A percentile compares a stretch with the other conserved stretches of the same genome.
These are phyloP conservation scores for Drosophila emarginata DNA, from an alignment of 2,888 invertebrate genomes.

Conservation along the genomic window DNA sequence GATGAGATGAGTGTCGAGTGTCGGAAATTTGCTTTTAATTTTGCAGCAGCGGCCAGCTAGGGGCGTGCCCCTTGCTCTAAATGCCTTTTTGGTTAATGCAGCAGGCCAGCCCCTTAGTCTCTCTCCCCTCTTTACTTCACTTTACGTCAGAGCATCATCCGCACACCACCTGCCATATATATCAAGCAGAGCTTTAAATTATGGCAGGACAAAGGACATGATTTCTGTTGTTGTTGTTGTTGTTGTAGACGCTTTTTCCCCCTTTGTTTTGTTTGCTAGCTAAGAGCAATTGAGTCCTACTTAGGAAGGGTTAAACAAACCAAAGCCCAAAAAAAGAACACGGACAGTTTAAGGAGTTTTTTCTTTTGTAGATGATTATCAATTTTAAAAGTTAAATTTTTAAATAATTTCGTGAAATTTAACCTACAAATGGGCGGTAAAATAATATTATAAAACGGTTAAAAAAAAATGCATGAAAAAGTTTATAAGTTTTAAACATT, in stretches of 20 bases:
- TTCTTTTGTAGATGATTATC: background rate
- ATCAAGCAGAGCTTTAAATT: constrained; percentile 17
- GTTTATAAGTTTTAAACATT: too few relatives aligned
- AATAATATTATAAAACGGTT: background rate
- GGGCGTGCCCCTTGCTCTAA: constrained; percentile 47
- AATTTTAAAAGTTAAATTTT: background rate
- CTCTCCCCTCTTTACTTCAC: constrained; percentile 2
- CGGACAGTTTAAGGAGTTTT: background rate
- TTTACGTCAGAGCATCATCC: background rate
- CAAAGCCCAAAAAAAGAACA: background rate
- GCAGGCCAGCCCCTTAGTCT: constrained; percentile 20
- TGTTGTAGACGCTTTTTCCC: constrained; percentile 7
- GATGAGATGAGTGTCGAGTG: constrained; percentile 46
- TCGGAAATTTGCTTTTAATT: constrained; percentile 72
- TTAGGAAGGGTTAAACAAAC: constrained; percentile 24
- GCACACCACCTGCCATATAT: constrained; percentile 40
- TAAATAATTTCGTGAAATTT: background rate
- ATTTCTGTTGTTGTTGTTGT: constrained; percentile 6
- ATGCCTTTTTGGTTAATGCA: constrained; percentile 62
- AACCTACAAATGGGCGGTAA: background rate
- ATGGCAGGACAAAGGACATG: constrained; percentile 30
- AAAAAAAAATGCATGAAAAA: too few relatives aligned
- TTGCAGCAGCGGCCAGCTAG: constrained; percentile 38
- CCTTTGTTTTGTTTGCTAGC: constrained; percentile 8
- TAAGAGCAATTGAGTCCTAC: constrained; percentile 11